Conservation (phyloP, 2,888 invertebrate genomes). For the Ernsta delagoae region DNA sequence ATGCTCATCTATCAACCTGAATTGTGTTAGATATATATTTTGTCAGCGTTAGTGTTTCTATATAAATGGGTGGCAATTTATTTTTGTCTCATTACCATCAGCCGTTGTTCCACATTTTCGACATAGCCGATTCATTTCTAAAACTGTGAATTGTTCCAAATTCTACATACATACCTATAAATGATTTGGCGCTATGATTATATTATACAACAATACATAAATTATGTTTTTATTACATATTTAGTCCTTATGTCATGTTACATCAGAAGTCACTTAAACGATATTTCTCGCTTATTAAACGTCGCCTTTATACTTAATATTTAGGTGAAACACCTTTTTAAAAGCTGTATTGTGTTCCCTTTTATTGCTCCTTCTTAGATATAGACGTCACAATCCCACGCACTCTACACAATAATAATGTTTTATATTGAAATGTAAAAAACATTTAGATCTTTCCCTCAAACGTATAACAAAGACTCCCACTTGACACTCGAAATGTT, state of each 20-base stretch:
- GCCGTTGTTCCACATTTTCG: constrained; percentile 17
- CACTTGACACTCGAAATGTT: constrained; percentile 11
- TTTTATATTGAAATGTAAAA: constrained; percentile 3
- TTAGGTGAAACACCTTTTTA: neutral
- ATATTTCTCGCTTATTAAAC: neutral
- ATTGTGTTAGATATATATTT: neutral
- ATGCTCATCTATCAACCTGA: neutral
- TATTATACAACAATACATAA: no score
- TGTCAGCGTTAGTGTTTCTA: neutral
- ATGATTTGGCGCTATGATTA: no score
- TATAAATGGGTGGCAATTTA: constrained; percentile 9
- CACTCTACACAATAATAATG: constrained; percentile 4
- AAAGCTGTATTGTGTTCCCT: neutral
- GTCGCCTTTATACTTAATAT: neutral
- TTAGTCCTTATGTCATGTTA: no score
- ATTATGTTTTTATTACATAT: no score
- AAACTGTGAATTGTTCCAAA: neutral
- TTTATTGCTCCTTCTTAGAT: neutral
- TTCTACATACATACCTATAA: no score
- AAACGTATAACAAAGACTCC: constrained; percentile 21
- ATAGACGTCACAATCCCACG: neutral
- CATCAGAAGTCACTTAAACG: neutral
- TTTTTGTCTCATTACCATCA: constrained; percentile 20
- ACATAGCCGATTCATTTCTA: constrained; percentile 15
- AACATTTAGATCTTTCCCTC: constrained; percentile 6